Conservation (phyloP, 2,888 invertebrate genomes). For the Yponomeuta evonymella region DNA sequence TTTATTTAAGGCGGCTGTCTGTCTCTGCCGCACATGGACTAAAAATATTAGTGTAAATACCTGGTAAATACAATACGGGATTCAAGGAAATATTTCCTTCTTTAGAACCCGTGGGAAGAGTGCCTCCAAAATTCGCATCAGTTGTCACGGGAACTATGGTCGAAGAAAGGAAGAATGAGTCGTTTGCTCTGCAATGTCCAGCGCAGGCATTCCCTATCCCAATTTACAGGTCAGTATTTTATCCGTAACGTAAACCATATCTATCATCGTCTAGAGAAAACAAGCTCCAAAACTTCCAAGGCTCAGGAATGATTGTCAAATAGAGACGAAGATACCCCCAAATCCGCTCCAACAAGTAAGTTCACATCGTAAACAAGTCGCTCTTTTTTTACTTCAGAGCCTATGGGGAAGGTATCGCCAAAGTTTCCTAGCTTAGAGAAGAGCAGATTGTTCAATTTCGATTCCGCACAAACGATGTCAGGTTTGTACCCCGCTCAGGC, state of each 20-base stretch:
- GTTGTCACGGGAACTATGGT: conserved; percentile 78
- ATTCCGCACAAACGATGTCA: conserved; percentile 63
- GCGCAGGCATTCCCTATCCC: conserved; percentile 82
- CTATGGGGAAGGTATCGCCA: conserved; percentile 84
- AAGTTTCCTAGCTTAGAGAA: conserved; percentile 72
- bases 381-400: conserved; percentile 58
- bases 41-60: too few species aligned
- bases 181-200: conserved; percentile 78
- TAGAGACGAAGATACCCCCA: too few species aligned
- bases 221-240: conserved; percentile 68
- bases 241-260: too few species aligned
- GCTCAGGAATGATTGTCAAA: too few species aligned
- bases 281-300: too few species aligned
- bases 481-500: conserved; percentile 80
- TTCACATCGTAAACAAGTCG: too few species aligned
- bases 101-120: conserved; percentile 82
- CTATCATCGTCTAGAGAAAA: too few species aligned
- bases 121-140: conserved; percentile 80
- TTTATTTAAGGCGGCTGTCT: too few species aligned
- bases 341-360: too few species aligned
- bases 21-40: too few species aligned
- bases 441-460: conserved; percentile 59
- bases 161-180: conserved; percentile 58
- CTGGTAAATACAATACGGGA: conserved; percentile 26
- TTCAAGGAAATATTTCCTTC: conserved; percentile 25